A percentile compares a stretch with the other conserved stretches of the same genome.
phyloP scores from a whole-genome alignment of 2,888 invertebrate species.

The Augiades crinisus region DNA sequence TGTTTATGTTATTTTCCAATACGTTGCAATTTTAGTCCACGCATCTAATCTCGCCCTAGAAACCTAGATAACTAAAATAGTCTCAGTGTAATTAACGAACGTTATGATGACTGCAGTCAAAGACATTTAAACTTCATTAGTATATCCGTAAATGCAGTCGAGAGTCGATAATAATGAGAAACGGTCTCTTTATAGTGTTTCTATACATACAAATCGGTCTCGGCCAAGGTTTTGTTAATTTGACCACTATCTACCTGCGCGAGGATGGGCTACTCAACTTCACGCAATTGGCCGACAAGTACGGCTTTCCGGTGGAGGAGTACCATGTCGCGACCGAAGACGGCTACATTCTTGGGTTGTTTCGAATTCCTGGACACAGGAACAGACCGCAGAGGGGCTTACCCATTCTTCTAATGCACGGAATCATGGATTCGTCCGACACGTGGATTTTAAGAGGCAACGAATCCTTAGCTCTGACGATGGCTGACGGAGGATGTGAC shows the following conservation, averaged over 20 bases:
- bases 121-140: not conserved
- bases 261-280: conserved; percentile 23
- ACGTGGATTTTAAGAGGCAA: conserved; percentile 43
- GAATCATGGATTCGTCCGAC: conserved; percentile 43
- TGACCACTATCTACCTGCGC: not conserved
- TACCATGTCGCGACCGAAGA: conserved; percentile 53
- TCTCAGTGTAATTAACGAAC: not conserved
- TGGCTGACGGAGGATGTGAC: conserved; percentile 75
- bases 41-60: not conserved
- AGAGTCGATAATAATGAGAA: not conserved
- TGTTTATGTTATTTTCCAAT: not conserved
- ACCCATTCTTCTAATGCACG: conserved; percentile 44
- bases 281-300: conserved; percentile 40
- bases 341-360: conserved; percentile 53
- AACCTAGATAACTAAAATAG: not conserved
- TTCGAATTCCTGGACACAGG: conserved; percentile 52
- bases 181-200: not conserved
- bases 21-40: not conserved
- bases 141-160: not conserved
- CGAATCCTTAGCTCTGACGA: conserved; percentile 38
- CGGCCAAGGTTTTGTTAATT: not conserved
- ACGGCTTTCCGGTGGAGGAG: conserved; percentile 42
- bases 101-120: not conserved
- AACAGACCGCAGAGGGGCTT: conserved; percentile 35
- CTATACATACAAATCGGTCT: not conserved